A percentile compares a stretch with the other conserved stretches of the same genome.
These are phyloP conservation scores for Pelagia noctiluca DNA, from an alignment of 30 jellyfish, hydroid and myxozoan genomes.

Conservation along the genomic window DNA sequence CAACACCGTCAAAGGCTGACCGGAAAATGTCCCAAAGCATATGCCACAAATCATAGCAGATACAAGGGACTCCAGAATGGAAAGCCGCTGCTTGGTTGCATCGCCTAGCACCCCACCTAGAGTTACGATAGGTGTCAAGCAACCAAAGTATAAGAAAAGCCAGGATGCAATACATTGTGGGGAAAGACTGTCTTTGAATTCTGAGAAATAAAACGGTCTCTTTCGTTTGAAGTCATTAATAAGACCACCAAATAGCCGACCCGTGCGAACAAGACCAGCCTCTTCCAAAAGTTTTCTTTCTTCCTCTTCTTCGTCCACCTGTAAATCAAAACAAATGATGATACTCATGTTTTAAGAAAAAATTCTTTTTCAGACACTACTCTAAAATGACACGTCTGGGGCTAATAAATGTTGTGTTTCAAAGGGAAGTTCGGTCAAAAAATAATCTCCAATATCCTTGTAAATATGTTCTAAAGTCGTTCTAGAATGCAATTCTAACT, in stretches of 20 bases:
- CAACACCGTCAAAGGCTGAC: slow-evolving; percentile 90
- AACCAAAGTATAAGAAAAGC: slow-evolving; percentile 68
- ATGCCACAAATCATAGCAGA: slow-evolving; percentile 71
- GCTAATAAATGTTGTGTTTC: no score
- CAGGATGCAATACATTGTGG: slow-evolving; percentile 69
- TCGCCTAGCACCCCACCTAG: slow-evolving; percentile 73
- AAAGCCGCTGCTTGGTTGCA: slow-evolving; percentile 67
- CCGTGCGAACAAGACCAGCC: slow-evolving; percentile 74
- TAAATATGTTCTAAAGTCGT: no score
- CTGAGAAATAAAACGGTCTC: slow-evolving; percentile 58
- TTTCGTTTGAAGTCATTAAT: slow-evolving; percentile 55
- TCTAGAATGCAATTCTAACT: no score
- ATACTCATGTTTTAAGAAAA: no score
- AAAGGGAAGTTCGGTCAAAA: no score
- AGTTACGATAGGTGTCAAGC: slow-evolving; percentile 75
- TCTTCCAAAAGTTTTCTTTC: slow-evolving; percentile 56
- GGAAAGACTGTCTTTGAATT: slow-evolving; percentile 56
- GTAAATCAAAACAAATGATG: background rate
- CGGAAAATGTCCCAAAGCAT: slow-evolving; percentile 72
- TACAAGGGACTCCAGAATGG: slow-evolving; percentile 66
- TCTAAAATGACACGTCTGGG: no score
- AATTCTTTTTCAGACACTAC: no score
- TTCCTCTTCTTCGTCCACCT: slow-evolving; percentile 80
- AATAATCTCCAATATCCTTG: no score
- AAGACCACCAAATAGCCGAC: slow-evolving; percentile 67